Conservation (phyloP, 2,888 invertebrate genomes). For the Trichogramma dendrolimi region DNA sequence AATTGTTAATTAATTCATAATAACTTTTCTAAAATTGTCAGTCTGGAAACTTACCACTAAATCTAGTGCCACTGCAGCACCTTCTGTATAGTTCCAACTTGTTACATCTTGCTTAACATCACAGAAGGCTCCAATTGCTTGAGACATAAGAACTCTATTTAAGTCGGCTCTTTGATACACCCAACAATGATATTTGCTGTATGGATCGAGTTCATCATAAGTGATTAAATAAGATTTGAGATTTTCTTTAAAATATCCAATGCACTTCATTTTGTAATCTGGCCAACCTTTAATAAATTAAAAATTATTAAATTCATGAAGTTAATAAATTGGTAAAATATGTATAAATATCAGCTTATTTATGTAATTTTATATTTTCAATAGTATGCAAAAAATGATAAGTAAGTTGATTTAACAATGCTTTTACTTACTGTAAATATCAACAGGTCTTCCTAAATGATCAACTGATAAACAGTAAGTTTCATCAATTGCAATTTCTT, state of each 20-base stretch:
- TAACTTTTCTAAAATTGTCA: background rate
- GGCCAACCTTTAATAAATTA: slow-evolving; percentile 65
- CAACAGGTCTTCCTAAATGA: slow-evolving; percentile 88
- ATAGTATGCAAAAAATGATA: background rate
- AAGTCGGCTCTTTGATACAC: slow-evolving; percentile 94
- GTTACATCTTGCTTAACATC: slow-evolving; percentile 84
- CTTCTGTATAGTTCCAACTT: slow-evolving; percentile 83
- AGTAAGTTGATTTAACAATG: background rate
- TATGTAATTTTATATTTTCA: background rate
- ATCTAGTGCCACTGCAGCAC: slow-evolving; percentile 86
- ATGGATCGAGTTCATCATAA: slow-evolving; percentile 92
- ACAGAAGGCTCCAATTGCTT: slow-evolving; percentile 88
- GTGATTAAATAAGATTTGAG: slow-evolving; percentile 93
- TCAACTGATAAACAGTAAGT: slow-evolving; percentile 96
- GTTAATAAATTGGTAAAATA: background rate
- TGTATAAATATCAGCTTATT: background rate
- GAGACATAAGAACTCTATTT: slow-evolving; percentile 77
- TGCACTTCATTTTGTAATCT: slow-evolving; percentile 94
- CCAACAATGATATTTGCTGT: slow-evolving; percentile 95
- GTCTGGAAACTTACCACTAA: slow-evolving; percentile 61
- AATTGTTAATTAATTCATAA: background rate
- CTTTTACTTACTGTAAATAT: slow-evolving; percentile 73
- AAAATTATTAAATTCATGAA: background rate
- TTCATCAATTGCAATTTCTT: slow-evolving; percentile 89
- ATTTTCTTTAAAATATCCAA: slow-evolving; percentile 98